These are phyloP conservation scores for Rhadina sibilatrix DNA, from an alignment of 2,113 vertebrate genomes.

Conservation along the genomic window DNA sequence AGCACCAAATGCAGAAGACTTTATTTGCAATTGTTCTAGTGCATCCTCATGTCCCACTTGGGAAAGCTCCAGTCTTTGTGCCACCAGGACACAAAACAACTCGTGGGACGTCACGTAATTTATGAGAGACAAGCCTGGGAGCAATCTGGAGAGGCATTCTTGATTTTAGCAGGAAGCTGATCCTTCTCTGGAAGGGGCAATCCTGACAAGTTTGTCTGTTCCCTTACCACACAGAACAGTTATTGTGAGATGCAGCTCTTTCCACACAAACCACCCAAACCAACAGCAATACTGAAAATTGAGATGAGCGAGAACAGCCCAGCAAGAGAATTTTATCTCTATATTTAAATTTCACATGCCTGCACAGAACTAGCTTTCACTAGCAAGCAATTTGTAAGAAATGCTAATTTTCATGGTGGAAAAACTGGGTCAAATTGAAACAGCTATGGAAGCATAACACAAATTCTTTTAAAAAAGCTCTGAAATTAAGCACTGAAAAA, in stretches of 20 bases:
- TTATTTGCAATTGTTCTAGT: neutral
- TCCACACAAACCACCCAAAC: neutral
- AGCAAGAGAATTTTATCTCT: neutral
- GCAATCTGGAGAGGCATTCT: neutral
- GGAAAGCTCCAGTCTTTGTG: neutral
- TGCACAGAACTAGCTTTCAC: neutral
- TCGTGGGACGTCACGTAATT: accelerated
- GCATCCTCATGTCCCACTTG: neutral
- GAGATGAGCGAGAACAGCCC: neutral
- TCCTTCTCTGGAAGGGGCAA: neutral
- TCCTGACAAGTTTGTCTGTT: neutral
- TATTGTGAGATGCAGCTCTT: neutral
- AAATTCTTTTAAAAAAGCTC: neutral
- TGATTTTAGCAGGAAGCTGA: neutral
- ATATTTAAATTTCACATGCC: neutral
- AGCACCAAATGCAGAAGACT: neutral
- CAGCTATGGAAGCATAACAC: neutral
- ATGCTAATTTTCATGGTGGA: neutral
- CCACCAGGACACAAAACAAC: neutral
- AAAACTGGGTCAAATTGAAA: neutral
- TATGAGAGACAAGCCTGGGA: neutral
- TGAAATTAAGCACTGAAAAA: neutral
- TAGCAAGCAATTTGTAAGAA: neutral
- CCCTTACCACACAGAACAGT: neutral
- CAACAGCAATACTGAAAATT: neutral